Evolutionary conservation across 2,888 invertebrate species (phyloP), one percentile per base, ranked within the genome.

Genomic region (Mechanitis messenoides): DNA sequence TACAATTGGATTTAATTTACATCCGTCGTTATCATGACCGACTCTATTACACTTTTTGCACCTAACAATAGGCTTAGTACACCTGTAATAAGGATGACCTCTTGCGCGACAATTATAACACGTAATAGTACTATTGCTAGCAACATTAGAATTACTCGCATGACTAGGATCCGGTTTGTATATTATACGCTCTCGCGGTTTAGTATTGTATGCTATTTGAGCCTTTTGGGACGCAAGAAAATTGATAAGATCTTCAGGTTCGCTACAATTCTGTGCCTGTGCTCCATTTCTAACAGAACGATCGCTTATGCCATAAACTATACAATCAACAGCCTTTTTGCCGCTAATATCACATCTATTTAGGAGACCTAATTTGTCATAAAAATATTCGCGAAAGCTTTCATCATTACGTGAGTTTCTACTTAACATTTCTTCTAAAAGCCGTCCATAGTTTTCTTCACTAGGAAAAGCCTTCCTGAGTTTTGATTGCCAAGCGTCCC

Each of bases 401-500:
- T 71, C 68, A 12, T 58, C 55, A 3, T 4, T 33, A 3, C 67
- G 58, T 12, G 55, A 56, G n/a, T 59, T 68, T 4, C 62, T 55
- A 33, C 33, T 42, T 42, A 69, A 56, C 69, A 70, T 69, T n/a
- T 69, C 68, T 28, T 66, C 62, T 3, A 71, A 42, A 2, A 68
- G 54, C 12, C 58, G 56, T 2, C 65, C 71, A 59, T 68, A 72
- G 54, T 70, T 72, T 57, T 69, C 45, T 28, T 66, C 62, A 46
- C n/a, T 63, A 6, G 68, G 66, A 50, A 71, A 71, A 4, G 71
- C 65, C 11, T 61, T 64, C 38, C 11, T 54, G 4, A 69, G 45
- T 54, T 71, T 71, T 5, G 2, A 1, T 56, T 72, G 70, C 70
- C 71, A 72, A 31, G 70, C 66, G 1, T 50, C 42, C 69, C 71